These are phyloP conservation scores for Anas acuta DNA, from an alignment of 2,797 vertebrate genomes.

Conservation along the genomic window DNA sequence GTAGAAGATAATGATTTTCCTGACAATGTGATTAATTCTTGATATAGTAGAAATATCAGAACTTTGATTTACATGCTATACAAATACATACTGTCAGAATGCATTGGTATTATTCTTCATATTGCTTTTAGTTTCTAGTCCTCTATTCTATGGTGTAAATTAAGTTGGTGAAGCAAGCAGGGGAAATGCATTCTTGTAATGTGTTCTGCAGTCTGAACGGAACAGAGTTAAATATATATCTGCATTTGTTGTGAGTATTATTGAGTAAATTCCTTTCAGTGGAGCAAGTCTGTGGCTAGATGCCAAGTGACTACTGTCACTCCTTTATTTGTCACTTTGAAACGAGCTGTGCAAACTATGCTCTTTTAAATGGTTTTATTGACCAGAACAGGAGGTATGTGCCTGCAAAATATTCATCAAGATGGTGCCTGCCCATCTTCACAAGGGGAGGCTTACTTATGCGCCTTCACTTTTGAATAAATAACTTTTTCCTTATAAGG, in stretches of 20 bases:
- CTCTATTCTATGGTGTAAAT: neutral
- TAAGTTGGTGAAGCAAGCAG: neutral
- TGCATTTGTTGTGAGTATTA: neutral
- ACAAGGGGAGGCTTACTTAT: neutral
- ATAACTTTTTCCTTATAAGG: neutral
- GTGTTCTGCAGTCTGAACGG: neutral
- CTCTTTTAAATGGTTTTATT: neutral
- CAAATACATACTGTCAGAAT: neutral
- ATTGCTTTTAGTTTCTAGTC: neutral
- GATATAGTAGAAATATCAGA: neutral
- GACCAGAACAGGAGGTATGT: neutral
- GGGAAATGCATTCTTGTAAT: neutral
- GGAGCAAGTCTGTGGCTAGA: neutral
- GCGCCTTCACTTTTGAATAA: neutral
- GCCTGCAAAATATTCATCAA: neutral
- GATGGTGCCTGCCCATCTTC: neutral
- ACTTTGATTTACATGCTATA: neutral
- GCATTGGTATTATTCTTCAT: neutral
- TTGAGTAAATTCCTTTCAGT: constrained; percentile 6
- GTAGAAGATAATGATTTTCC: neutral
- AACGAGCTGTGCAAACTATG: neutral
- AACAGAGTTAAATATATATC: neutral
- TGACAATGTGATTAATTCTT: neutral
- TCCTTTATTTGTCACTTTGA: constrained; percentile 16
- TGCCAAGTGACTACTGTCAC: neutral